Evolutionary conservation across 1,140 invertebrate species (phyloP).

Genomic region (Drosophila melanica): DNA sequence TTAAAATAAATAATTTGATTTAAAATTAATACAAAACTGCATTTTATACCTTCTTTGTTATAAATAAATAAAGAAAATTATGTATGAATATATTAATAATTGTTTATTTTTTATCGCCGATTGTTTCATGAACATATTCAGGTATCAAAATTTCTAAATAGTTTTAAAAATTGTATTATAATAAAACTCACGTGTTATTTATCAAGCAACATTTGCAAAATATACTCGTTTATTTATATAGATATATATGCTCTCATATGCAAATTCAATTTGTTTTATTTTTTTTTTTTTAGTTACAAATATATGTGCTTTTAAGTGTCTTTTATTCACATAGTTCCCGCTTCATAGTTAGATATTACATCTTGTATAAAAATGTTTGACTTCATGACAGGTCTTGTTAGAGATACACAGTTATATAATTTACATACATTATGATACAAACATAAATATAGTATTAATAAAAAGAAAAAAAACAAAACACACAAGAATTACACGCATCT

Average conservation of each 20-base stretch:
- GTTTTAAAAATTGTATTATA: background rate
- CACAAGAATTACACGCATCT: background rate
- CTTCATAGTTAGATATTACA: conserved; percentile 66
- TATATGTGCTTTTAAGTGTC: conserved; percentile 41
- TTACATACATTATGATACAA: conserved; percentile 42
- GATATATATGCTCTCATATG: conserved; percentile 37
- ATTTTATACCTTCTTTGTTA: too few relatives aligned
- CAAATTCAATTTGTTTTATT: conserved; percentile 62
- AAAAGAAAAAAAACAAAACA: conserved; percentile 27
- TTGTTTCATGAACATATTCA: too few relatives aligned
- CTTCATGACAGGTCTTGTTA: conserved; percentile 51
- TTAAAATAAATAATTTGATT: too few relatives aligned
- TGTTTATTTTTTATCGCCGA: too few relatives aligned
- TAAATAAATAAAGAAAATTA: too few relatives aligned
- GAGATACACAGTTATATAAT: conserved; percentile 47
- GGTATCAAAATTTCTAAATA: too few relatives aligned
- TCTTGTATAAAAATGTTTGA: conserved; percentile 47
- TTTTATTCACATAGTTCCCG: conserved; percentile 60
- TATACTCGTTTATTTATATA: conserved; percentile 52
- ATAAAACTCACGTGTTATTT: conserved; percentile 37
- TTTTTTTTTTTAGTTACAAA: conserved; percentile 41
- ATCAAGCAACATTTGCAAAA: conserved; percentile 57
- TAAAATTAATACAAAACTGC: too few relatives aligned
- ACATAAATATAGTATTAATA: conserved; percentile 57
- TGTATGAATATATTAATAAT: too few relatives aligned